Evolutionary conservation across 2,888 invertebrate genomes (phyloP), one percentile per base, ranked within the genome.

Genomic region (Pristionchus mayeri): DNA sequence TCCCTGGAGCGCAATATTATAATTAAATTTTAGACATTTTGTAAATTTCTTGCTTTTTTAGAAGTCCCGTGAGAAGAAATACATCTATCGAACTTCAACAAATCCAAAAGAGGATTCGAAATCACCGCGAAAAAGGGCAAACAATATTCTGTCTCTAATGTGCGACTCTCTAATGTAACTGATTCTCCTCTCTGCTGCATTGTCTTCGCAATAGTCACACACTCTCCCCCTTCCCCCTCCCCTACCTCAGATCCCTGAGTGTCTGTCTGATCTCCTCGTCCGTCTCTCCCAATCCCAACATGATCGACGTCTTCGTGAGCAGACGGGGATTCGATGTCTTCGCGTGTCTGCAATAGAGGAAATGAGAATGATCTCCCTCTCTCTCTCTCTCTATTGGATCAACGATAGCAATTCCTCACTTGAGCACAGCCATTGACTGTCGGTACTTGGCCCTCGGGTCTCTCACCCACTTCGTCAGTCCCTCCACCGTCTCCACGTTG

Each of bases 301-400:
- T 99, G 90, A 99, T 96, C 0, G 98, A 98, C 0, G 98, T 96
- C 94, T 99, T 99, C 3, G 99, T 99, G 78, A 99, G 95, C 86
- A 98, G 93, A 84, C 96, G 95, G 0, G 96, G 95, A 92, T 96
- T 96, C 30, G 95, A 94, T 52, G 95, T 94, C 93, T 98, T 90
- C 18, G 87, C 98, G 34, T 85, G 85, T 71, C 81, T 82, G 30
- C 30, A 57, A 24, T n/a, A 6, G 57, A 57, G 21, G 6, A 57
- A 44, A 44, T 11, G 34, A n/a, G n/a, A n/a, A n/a, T n/a, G n/a
- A n/a, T n/a, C n/a, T n/a, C n/a, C n/a, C n/a, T n/a, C n/a, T n/a
- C n/a, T n/a, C n/a, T n/a, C n/a, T n/a, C n/a, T n/a, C n/a, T n/a
- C n/a, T n/a, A n/a, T n/a, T n/a, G n/a, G n/a, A n/a, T n/a, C n/a